These are phyloP conservation scores for Psix sp. DNA, from an alignment of 1,140 invertebrate genomes.

Conservation along the genomic window DNA sequence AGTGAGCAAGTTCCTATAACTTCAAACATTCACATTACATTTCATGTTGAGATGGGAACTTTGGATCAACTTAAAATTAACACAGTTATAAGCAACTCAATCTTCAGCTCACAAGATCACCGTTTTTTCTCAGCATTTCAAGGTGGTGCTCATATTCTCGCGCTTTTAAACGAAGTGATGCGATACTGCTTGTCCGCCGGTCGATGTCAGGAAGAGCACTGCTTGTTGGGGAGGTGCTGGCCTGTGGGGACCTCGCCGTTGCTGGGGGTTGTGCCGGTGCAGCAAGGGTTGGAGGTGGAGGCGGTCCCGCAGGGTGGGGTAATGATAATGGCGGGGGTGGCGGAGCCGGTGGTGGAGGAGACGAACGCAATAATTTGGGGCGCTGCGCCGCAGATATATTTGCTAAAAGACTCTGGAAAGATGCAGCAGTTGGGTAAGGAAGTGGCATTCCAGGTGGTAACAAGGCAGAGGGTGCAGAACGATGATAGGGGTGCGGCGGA, in stretches of 20 bases:
- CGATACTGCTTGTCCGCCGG: slow-evolving; percentile 91
- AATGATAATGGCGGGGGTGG: slow-evolving; percentile 77
- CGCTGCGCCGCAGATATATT: slow-evolving; percentile 85
- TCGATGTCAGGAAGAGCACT: slow-evolving; percentile 82
- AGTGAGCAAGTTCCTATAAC: no score
- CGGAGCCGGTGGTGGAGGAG: slow-evolving; percentile 77
- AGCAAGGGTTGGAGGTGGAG: slow-evolving; percentile 67
- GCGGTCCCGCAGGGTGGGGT: slow-evolving; percentile 67
- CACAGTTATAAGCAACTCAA: not conserved
- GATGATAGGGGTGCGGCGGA: slow-evolving; percentile 79
- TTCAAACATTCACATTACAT: no score
- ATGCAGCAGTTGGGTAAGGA: slow-evolving; percentile 81
- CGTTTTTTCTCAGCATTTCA: slow-evolving; percentile 88
- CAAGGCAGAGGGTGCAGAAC: slow-evolving; percentile 80
- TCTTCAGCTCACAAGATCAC: slow-evolving; percentile 86
- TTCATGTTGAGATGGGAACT: no score
- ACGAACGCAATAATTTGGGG: slow-evolving; percentile 70
- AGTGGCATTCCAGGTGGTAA: slow-evolving; percentile 82
- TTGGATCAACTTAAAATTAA: slow-evolving; percentile 28
- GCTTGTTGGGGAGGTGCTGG: slow-evolving; percentile 65
- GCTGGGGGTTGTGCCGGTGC: slow-evolving; percentile 55
- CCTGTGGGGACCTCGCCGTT: slow-evolving; percentile 70
- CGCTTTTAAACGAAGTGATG: slow-evolving; percentile 91
- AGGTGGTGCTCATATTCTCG: slow-evolving; percentile 93
- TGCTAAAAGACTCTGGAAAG: slow-evolving; percentile 90